These are phyloP conservation scores for Nothocercus julius DNA, from an alignment of 2,113 vertebrate species.

Conservation along the genomic window DNA sequence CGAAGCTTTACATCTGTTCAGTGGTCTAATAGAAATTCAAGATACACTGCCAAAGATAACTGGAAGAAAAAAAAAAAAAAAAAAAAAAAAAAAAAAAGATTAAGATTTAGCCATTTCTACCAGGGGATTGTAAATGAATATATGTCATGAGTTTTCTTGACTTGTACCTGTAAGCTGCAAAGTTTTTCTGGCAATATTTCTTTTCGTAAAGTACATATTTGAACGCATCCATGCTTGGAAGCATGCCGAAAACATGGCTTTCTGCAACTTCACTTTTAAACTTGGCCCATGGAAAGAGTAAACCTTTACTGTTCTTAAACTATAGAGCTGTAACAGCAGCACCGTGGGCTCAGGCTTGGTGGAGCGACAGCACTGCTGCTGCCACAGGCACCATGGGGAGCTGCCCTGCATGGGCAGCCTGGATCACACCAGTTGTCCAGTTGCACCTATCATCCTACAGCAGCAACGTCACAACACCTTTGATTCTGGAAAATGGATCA, in stretches of 20 bases:
- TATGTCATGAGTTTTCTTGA: neutral
- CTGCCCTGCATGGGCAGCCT: no score
- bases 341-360: no score
- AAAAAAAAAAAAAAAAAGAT: conserved; percentile 14
- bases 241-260: neutral
- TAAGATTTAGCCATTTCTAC: conserved; percentile 17
- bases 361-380: no score
- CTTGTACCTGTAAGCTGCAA: neutral
- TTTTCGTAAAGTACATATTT: neutral
- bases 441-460: neutral
- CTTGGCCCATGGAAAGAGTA: neutral
- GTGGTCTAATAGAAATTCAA: conserved; percentile 34
- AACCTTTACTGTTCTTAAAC: neutral
- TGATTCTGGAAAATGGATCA: neutral
- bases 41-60: neutral
- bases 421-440: no score
- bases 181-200: neutral
- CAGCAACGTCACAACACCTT: neutral
- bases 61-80: conserved; percentile 29
- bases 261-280: neutral
- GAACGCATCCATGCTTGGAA: neutral
- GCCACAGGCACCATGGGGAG: no score
- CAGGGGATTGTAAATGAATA: neutral
- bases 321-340: neutral
- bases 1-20: conserved; percentile 55